These are phyloP conservation scores for Hyppa rectilinea DNA, from an alignment of 2,888 invertebrate species.

Conservation along the genomic window DNA sequence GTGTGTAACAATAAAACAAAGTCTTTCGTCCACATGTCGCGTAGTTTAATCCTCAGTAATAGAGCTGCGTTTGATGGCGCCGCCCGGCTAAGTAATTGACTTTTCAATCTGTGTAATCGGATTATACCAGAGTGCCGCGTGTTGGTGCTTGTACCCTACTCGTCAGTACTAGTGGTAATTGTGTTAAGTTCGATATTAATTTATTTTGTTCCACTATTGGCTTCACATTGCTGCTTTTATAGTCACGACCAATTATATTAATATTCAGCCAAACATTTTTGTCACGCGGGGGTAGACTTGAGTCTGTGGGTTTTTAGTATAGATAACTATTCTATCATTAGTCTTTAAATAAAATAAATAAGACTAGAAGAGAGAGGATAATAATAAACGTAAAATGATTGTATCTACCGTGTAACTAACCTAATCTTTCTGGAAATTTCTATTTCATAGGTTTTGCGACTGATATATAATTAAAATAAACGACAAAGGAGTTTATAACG, in stretches of 20 bases:
- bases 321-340: too few species aligned
- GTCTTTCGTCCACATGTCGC: conserved; percentile 78
- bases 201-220: conserved; percentile 56
- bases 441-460: too few species aligned
- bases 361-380: too few species aligned
- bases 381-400: too few species aligned
- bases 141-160: conserved; percentile 76
- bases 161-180: conserved; percentile 56
- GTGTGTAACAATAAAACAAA: conserved; percentile 70
- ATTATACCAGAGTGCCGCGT: conserved; percentile 73
- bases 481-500: too few species aligned
- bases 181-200: conserved; percentile 61
- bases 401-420: too few species aligned
- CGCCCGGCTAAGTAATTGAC: conserved; percentile 88
- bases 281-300: too few species aligned
- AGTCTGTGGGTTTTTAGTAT: too few species aligned
- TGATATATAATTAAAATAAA: too few species aligned
- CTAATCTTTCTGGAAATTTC: too few species aligned
- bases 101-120: conserved; percentile 89
- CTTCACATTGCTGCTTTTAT: conserved; percentile 20
- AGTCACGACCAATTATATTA: conserved; percentile 30
- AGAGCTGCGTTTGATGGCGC: conserved; percentile 84
- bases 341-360: too few species aligned
- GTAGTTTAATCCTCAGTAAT: conserved; percentile 77
- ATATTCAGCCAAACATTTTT: too few species aligned